Percentiles rank a stretch among this genome's conserved stretches.
phyloP scores from a whole-genome alignment of 2,888 invertebrate genomes.

The Vesta saturnalis region DNA sequence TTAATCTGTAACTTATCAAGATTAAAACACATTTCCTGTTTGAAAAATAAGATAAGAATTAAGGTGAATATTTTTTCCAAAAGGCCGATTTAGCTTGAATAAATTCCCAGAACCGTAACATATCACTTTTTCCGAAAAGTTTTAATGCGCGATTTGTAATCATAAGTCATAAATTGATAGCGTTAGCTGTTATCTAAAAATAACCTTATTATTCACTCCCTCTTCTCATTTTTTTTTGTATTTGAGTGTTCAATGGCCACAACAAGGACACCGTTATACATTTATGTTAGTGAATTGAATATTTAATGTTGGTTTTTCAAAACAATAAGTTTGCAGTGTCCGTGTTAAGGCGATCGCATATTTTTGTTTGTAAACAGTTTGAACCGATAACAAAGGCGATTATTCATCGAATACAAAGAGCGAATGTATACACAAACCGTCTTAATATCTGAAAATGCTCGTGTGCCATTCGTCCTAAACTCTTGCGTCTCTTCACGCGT shows the following conservation, averaged over 20 bases:
- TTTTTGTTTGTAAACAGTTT: constrained; percentile 6
- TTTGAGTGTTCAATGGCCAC: constrained; percentile 22
- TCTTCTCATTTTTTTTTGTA: constrained; percentile 14
- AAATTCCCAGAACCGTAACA: too few species aligned
- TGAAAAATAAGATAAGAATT: too few species aligned
- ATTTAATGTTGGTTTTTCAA: constrained; percentile 28
- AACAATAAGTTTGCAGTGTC: constrained; percentile 28
- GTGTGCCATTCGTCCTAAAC: too few species aligned
- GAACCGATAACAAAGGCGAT: background rate
- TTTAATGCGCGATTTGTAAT: constrained; percentile 22
- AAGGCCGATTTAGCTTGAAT: too few species aligned
- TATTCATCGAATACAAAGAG: background rate
- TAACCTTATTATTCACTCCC: constrained; percentile 26
- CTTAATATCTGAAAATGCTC: too few species aligned
- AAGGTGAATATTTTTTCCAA: too few species aligned
- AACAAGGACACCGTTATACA: constrained; percentile 34
- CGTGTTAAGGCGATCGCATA: background rate
- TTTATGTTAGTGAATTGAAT: constrained; percentile 19
- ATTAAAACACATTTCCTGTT: too few species aligned
- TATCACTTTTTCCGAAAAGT: background rate
- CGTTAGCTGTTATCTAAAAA: constrained; percentile 29
- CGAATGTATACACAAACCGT: too few species aligned
- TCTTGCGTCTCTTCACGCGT: too few species aligned
- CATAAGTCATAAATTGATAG: constrained; percentile 25
- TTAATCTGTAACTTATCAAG: too few species aligned